Conservation (phyloP, 1,140 invertebrate species). For the Megathymus violae region DNA sequence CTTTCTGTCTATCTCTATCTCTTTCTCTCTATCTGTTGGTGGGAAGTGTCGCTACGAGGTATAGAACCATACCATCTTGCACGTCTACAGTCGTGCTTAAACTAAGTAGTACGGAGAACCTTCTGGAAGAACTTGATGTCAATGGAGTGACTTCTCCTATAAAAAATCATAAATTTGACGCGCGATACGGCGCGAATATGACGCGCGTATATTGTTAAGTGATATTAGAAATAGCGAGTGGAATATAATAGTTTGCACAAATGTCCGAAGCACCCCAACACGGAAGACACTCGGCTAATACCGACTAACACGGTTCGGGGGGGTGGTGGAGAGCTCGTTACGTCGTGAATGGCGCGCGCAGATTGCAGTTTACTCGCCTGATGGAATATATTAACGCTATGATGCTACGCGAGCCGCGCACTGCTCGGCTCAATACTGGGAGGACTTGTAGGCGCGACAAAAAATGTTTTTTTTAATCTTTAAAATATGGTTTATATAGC, state of each 20-base stretch:
- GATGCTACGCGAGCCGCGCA: constrained; percentile 17
- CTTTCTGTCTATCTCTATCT: neutral
- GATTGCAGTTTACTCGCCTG: constrained; percentile 53
- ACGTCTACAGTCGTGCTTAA: too few relatives aligned
- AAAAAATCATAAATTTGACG: too few relatives aligned
- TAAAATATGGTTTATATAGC: too few relatives aligned
- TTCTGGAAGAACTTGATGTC: too few relatives aligned
- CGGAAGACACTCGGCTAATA: constrained; percentile 28
- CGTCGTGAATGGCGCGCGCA: constrained; percentile 44
- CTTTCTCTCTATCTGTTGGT: too few relatives aligned
- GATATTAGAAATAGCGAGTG: neutral
- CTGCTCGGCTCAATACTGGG: neutral
- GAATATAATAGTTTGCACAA: neutral
- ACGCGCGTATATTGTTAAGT: too few relatives aligned
- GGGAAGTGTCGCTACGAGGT: too few relatives aligned
- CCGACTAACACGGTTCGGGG: constrained; percentile 37
- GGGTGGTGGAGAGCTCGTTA: constrained; percentile 44
- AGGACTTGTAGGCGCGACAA: neutral
- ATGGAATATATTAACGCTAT: constrained; percentile 53
- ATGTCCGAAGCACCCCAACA: neutral
- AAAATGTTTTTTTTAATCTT: neutral
- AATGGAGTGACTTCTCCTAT: too few relatives aligned
- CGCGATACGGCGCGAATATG: too few relatives aligned
- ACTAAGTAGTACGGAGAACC: too few relatives aligned
- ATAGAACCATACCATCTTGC: too few relatives aligned